Percentiles rank a stretch among this genome's conserved stretches.
Evolutionary conservation across 2,888 invertebrate genomes (phyloP).

Genomic region (Nomada lathburiana): DNA sequence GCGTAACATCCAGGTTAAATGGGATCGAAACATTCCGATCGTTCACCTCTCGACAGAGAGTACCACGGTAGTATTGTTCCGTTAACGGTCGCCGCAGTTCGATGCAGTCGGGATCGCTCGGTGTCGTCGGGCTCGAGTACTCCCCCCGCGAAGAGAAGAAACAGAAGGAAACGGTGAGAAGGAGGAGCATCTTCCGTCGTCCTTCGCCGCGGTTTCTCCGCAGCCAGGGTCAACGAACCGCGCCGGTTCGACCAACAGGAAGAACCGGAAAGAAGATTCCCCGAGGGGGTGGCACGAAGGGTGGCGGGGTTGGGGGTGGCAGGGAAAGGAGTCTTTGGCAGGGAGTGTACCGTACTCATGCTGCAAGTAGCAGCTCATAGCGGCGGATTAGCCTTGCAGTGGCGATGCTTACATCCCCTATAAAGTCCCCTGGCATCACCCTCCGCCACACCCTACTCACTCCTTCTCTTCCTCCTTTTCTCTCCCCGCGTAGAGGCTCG

Average conservation of each 20-base stretch:
- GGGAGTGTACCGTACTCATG: slow-evolving; percentile 79
- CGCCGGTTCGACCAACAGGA: slow-evolving; percentile 59
- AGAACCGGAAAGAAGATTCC: slow-evolving; percentile 65
- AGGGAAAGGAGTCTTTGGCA: slow-evolving; percentile 75
- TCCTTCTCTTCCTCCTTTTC: slow-evolving; percentile 69
- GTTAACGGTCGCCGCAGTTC: not conserved
- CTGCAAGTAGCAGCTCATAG: slow-evolving; percentile 83
- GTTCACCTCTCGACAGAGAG: too few relatives aligned
- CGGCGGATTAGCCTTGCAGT: slow-evolving; percentile 84
- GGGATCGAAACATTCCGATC: too few relatives aligned
- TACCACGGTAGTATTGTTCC: too few relatives aligned
- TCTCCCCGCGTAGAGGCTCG: slow-evolving; percentile 65
- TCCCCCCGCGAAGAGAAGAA: not conserved
- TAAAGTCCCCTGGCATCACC: slow-evolving; percentile 77
- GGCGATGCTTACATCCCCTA: slow-evolving; percentile 83
- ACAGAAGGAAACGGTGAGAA: not conserved
- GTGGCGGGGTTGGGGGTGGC: too few relatives aligned
- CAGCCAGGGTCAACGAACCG: slow-evolving; percentile 66
- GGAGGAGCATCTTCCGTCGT: slow-evolving; percentile 33
- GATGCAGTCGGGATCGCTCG: slow-evolving; percentile 24
- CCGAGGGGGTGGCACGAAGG: slow-evolving; percentile 28
- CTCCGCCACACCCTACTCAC: slow-evolving; percentile 65
- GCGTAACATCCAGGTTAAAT: too few relatives aligned
- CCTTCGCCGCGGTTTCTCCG: slow-evolving; percentile 26
- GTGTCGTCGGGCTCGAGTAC: not conserved